Percentiles rank a stretch among this genome's conserved stretches.
Evolutionary conservation across 2,888 invertebrate species (phyloP).

Genomic region (Cremastinae sp.): DNA sequence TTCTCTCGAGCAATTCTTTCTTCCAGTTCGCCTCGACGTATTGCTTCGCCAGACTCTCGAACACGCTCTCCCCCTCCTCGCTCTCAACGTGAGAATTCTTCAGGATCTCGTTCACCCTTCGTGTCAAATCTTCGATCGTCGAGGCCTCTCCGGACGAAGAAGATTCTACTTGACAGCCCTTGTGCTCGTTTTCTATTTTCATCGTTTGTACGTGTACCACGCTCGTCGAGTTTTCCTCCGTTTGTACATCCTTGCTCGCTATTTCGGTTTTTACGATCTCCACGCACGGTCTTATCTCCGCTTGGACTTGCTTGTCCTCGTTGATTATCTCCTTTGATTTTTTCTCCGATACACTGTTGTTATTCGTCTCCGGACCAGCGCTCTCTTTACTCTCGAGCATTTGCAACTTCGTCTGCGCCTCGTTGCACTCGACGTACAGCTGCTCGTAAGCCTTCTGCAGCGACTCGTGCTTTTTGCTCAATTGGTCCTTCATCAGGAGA

Average conservation of each 20-base stretch:
- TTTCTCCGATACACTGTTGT: constrained; percentile 50
- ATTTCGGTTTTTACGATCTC: constrained; percentile 54
- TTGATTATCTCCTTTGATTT: constrained; percentile 1
- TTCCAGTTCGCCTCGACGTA: constrained; percentile 76
- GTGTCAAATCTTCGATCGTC: constrained; percentile 70
- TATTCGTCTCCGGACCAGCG: constrained; percentile 55
- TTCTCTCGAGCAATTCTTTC: constrained; percentile 78
- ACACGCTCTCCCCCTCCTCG: constrained; percentile 71
- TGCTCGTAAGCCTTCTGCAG: constrained; percentile 82
- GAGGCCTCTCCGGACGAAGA: neutral
- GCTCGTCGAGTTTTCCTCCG: constrained; percentile 2
- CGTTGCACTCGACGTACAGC: constrained; percentile 76
- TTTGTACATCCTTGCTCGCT: constrained; percentile 60
- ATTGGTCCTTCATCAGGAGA: constrained; percentile 78
- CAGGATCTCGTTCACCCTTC: constrained; percentile 77
- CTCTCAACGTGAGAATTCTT: constrained; percentile 78
- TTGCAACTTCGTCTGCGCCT: constrained; percentile 73
- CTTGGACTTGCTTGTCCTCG: constrained; percentile 24
- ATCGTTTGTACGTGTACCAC: neutral
- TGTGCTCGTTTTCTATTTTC: neutral
- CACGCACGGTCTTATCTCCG: constrained; percentile 12
- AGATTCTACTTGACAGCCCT: constrained; percentile 9
- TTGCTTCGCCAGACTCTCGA: constrained; percentile 70
- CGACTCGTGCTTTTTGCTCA: constrained; percentile 82
- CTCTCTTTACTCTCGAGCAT: constrained; percentile 45